Evolutionary conservation across 1,140 invertebrate genomes (phyloP).

Genomic region (Neuroterus valhalla): DNA sequence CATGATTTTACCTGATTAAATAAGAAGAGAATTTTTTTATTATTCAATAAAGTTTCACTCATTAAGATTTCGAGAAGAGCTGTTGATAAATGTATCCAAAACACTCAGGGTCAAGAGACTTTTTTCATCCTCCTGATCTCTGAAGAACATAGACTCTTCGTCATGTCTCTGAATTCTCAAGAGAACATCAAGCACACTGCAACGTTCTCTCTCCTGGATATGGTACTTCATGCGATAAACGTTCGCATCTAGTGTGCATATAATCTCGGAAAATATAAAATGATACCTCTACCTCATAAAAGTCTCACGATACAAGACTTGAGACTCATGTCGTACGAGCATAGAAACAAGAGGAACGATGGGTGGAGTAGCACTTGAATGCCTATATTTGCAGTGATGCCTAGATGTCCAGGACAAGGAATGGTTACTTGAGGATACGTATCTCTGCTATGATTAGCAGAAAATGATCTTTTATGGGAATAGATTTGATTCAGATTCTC

Average conservation of each 20-base stretch:
- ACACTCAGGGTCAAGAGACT: no score
- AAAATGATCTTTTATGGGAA: no score
- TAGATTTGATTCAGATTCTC: no score
- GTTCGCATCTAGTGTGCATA: neutral
- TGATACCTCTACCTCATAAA: neutral
- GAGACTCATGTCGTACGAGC: no score
- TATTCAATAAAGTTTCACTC: no score
- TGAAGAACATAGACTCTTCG: no score
- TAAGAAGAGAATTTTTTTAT: no score
- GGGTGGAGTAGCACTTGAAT: neutral
- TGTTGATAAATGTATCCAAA: no score
- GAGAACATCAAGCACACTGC: neutral
- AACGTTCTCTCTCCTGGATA: neutral
- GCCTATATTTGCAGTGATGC: neutral
- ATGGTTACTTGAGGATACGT: neutral
- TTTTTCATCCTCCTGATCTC: no score
- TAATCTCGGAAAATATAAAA: conserved; percentile 1
- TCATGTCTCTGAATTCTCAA: neutral
- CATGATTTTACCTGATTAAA: no score
- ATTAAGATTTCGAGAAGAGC: no score
- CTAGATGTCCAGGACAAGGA: neutral
- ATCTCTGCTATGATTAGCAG: no score
- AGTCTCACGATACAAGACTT: neutral
- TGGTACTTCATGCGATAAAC: neutral
- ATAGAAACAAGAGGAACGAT: neutral